Percentiles rank a stretch among this genome's conserved stretches.
Conservation (phyloP, 2,888 invertebrate genomes). For the Tetrapedia diversipes region DNA sequence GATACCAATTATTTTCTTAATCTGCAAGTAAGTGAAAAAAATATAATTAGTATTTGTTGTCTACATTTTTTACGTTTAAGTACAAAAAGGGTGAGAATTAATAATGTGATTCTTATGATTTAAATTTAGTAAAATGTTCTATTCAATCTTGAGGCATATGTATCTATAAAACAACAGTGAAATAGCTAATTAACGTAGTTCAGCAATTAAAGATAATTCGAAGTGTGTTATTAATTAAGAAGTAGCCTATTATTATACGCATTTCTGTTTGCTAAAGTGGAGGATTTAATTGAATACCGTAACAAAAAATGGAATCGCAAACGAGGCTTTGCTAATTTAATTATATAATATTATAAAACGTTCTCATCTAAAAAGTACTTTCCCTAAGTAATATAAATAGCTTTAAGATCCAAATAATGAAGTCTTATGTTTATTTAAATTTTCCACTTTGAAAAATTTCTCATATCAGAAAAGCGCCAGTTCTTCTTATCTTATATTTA, state of each 20-base stretch:
- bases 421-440: background rate
- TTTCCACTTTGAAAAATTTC: background rate
- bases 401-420: background rate
- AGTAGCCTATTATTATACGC: background rate
- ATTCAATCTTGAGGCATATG: background rate
- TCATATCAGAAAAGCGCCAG: no score
- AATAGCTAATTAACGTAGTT: slow-evolving; percentile 9
- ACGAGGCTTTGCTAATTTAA: background rate
- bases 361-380: no score
- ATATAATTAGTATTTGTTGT: background rate
- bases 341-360: background rate
- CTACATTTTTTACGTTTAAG: slow-evolving; percentile 4
- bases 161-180: background rate
- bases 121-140: slow-evolving; percentile 21
- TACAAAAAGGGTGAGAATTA: slow-evolving; percentile 37
- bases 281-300: background rate
- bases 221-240: slow-evolving; percentile 26
- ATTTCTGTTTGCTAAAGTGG: slow-evolving; percentile 13
- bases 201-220: slow-evolving; percentile 22
- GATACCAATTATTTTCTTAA: background rate
- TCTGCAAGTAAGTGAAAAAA: background rate
- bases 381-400: no score
- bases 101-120: slow-evolving; percentile 8
- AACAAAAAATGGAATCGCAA: background rate
- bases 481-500: no score